Evolutionary conservation across 2,888 invertebrate genomes (phyloP).

Genomic region (Plutella xylostella): DNA sequence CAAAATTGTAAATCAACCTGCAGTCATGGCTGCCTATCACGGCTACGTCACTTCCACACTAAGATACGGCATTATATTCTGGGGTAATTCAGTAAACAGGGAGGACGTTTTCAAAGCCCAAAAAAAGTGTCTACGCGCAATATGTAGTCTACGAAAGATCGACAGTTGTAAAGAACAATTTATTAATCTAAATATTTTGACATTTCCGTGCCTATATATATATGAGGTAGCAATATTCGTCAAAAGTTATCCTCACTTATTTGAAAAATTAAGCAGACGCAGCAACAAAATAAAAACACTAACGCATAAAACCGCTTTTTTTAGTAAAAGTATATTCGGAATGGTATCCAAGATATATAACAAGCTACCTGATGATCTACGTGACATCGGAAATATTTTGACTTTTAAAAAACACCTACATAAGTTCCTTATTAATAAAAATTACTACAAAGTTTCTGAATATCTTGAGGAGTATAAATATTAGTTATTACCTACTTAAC

Average conservation of each 20-base stretch:
- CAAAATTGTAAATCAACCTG: background rate
- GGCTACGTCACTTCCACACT: constrained; percentile 3
- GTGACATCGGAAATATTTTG: no score
- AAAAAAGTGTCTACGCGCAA: constrained; percentile 3
- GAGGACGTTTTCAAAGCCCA: background rate
- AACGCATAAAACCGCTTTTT: no score
- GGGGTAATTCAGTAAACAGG: constrained; percentile 3
- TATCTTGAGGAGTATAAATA: no score
- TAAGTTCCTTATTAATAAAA: no score
- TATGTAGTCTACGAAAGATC: background rate
- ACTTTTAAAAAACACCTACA: no score
- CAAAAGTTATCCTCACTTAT: background rate
- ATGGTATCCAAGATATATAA: no score
- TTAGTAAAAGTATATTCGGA: no score
- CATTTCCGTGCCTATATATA: background rate
- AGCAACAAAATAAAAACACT: no score
- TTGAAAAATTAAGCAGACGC: no score
- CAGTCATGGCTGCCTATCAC: constrained; percentile 5
- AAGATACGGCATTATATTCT: constrained; percentile 8
- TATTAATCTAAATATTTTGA: background rate
- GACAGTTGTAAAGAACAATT: constrained; percentile 1
- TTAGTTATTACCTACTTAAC: no score
- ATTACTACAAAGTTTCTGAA: no score
- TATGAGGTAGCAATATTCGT: constrained; percentile 18
- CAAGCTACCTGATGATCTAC: no score